A percentile compares a stretch with the other conserved stretches of the same genome.
Evolutionary conservation across 2,888 invertebrate genomes (phyloP).

Genomic region (Dicranocentrus wangi): DNA sequence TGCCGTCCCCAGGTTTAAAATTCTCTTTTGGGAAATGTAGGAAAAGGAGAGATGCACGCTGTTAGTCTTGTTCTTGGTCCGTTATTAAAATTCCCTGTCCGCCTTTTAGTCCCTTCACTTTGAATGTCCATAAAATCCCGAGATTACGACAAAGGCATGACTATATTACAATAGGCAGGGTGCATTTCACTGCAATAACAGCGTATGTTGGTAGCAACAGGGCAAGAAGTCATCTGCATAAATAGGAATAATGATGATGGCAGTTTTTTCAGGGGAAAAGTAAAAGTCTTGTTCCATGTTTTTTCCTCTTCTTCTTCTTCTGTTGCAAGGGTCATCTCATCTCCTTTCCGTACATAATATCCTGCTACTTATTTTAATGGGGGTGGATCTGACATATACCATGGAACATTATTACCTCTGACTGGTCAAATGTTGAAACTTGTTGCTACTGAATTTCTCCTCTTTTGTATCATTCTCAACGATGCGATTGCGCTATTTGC

Average conservation of each 20-base stretch:
- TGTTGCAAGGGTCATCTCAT: slow-evolving; percentile 10
- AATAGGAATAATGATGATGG: slow-evolving; percentile 21
- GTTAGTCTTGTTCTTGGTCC: slow-evolving; percentile 22
- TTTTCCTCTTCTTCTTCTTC: too few relatives aligned
- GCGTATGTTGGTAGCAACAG: slow-evolving; percentile 43
- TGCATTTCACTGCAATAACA: background rate
- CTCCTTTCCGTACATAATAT: background rate
- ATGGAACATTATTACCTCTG: slow-evolving; percentile 30
- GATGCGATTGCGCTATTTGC: slow-evolving; percentile 3
- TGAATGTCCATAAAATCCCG: slow-evolving; percentile 20
- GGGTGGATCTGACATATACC: slow-evolving; percentile 25
- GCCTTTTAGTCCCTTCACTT: slow-evolving; percentile 30
- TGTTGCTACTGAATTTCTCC: background rate
- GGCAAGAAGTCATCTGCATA: slow-evolving; percentile 28
- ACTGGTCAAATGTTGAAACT: slow-evolving; percentile 1
- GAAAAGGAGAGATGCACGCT: slow-evolving; percentile 12
- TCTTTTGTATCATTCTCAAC: slow-evolving; percentile 4
- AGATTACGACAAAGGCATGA: slow-evolving; percentile 20
- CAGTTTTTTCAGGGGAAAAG: slow-evolving; percentile 12
- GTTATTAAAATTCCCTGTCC: slow-evolving; percentile 29
- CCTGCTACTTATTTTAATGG: slow-evolving; percentile 3
- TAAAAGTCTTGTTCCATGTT: slow-evolving; percentile 23
- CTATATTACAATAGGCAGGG: slow-evolving; percentile 3
- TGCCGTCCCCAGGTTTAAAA: background rate
- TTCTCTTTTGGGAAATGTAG: background rate